phyloP scores from a whole-genome alignment of 2,113 vertebrate species.

The Tenebrosternarchus preto region DNA sequence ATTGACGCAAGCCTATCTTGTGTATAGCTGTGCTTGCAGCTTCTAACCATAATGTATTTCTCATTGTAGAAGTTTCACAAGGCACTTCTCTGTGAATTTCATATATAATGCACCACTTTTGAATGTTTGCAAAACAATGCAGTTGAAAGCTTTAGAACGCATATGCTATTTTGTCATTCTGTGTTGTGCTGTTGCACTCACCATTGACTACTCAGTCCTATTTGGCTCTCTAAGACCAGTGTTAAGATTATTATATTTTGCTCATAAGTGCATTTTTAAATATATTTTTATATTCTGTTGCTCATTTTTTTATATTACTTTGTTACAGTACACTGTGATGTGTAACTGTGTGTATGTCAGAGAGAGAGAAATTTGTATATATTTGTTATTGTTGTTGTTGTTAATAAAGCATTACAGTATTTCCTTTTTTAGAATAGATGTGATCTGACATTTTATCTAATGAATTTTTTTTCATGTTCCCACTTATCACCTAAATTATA shows the following conservation, averaged over 20 bases:
- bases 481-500: too few species aligned
- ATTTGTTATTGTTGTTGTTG: too few species aligned
- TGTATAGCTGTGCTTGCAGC: neutral
- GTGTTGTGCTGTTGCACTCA: neutral
- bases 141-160: neutral
- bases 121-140: neutral
- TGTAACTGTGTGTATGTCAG: neutral
- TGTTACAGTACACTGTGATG: neutral
- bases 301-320: neutral
- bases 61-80: neutral
- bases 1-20: neutral
- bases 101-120: neutral
- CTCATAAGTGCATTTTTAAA: neutral
- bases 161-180: neutral
- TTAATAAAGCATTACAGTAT: too few species aligned
- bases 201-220: too few species aligned
- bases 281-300: too few species aligned
- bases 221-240: too few species aligned
- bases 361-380: neutral
- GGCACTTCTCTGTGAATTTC: neutral
- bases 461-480: too few species aligned
- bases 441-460: too few species aligned
- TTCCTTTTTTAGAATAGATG: too few species aligned
- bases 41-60: slow-evolving; percentile 1
- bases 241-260: neutral